These are phyloP conservation scores for Palythoa heliodiscus DNA, from an alignment of 92 coral and sea anemone genomes.

Conservation along the genomic window DNA sequence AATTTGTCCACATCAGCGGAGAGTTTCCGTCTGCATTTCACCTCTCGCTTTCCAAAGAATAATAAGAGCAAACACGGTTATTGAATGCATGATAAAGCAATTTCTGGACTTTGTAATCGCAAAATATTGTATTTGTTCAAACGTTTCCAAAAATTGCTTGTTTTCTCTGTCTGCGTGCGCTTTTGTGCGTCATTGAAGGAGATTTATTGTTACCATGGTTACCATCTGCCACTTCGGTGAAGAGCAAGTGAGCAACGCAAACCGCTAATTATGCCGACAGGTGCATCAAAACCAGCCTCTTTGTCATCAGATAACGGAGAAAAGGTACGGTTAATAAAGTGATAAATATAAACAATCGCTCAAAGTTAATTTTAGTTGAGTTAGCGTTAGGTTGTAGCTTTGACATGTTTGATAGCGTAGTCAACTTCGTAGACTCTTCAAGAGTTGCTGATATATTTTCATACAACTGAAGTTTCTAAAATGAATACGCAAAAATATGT, in stretches of 20 bases:
- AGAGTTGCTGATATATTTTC: not conserved
- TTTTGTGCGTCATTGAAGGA: conserved; percentile 47
- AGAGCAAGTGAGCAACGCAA: conserved; percentile 40
- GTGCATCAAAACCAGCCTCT: conserved; percentile 48
- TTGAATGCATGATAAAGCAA: no score
- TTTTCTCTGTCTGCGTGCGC: conserved; percentile 3
- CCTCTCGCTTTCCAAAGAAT: no score
- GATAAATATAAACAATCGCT: conserved; percentile 10
- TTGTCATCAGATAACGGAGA: conserved; percentile 48
- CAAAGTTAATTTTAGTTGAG: not conserved
- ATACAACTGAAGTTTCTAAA: not conserved
- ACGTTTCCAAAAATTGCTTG: no score
- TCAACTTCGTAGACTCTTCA: not conserved
- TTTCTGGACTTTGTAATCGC: no score
- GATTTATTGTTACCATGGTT: conserved; percentile 48
- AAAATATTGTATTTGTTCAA: no score
- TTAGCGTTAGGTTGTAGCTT: not conserved
- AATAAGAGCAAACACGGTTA: no score
- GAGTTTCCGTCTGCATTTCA: no score
- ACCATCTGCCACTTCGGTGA: conserved; percentile 25
- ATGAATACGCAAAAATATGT: not conserved
- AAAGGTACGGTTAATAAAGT: conserved; percentile 51
- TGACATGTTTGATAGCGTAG: not conserved
- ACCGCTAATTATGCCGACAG: conserved; percentile 54
- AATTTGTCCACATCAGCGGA: no score